phyloP scores from a whole-genome alignment of 2,888 invertebrate genomes.

The Imbricaverruca yamaguchii region DNA sequence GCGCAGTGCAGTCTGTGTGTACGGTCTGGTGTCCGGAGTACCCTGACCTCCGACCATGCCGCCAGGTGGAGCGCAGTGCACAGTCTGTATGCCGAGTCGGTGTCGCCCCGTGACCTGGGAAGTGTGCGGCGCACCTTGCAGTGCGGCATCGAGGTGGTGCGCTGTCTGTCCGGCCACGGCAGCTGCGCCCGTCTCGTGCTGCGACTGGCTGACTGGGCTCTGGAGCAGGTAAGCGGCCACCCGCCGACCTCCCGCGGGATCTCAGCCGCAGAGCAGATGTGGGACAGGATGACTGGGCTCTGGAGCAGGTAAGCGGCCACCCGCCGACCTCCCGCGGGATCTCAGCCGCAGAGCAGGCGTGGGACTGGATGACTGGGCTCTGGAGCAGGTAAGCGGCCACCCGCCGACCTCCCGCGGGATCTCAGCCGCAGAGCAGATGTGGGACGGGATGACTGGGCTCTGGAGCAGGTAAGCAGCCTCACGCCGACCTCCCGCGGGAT shows the following conservation, averaged over 20 bases:
- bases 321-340: too few relatives aligned
- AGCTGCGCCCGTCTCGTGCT: background rate
- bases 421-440: too few relatives aligned
- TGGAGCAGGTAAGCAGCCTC: too few relatives aligned
- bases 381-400: background rate
- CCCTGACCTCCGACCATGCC: constrained; percentile 27
- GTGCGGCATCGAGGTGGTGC: constrained; percentile 31
- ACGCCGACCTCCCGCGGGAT: too few relatives aligned
- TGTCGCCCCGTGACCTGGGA: constrained; percentile 25
- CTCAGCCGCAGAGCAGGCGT: too few relatives aligned
- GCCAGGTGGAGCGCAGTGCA: constrained; percentile 32
- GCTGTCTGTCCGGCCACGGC: constrained; percentile 23
- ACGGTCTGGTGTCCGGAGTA: too few relatives aligned
- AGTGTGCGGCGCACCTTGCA: constrained; percentile 27
- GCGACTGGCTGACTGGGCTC: background rate
- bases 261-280: too few relatives aligned
- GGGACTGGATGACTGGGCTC: background rate
- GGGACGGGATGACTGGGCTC: too few relatives aligned
- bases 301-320: background rate
- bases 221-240: background rate
- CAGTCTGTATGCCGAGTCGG: constrained; percentile 29
- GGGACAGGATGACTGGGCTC: background rate
- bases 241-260: too few relatives aligned
- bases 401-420: too few relatives aligned
- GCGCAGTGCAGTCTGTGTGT: too few relatives aligned